A percentile compares a stretch with the other conserved stretches of the same genome.
phyloP scores from a whole-genome alignment of 2,888 invertebrate species.

The Tenodera sinensis region DNA sequence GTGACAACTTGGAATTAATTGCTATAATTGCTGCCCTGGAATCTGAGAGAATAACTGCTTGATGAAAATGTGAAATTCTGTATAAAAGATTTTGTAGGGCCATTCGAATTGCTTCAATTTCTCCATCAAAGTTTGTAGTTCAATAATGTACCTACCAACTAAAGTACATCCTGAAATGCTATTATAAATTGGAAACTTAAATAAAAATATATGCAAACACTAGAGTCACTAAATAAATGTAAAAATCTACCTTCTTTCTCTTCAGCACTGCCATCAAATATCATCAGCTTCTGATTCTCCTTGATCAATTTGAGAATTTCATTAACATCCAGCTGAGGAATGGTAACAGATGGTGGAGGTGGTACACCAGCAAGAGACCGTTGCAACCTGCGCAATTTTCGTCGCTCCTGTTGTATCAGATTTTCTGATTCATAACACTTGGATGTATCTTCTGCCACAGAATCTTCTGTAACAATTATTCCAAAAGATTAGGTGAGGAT shows the following conservation, averaged over 20 bases:
- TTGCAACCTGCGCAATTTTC: slow-evolving; percentile 48
- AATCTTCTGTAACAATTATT: neutral
- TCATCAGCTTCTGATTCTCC: neutral
- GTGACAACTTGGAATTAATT: too few species aligned
- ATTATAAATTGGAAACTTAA: too few species aligned
- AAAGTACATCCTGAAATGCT: too few species aligned
- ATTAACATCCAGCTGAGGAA: slow-evolving; percentile 56
- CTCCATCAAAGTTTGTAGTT: too few species aligned
- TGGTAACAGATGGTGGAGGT: slow-evolving; percentile 73
- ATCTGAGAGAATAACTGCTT: too few species aligned
- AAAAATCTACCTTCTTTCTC: neutral
- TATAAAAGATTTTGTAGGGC: too few species aligned
- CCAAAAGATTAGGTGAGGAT: neutral
- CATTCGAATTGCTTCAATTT: too few species aligned
- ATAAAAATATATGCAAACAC: too few species aligned
- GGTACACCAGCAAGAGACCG: slow-evolving; percentile 64
- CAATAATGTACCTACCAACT: too few species aligned
- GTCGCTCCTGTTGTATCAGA: slow-evolving; percentile 39
- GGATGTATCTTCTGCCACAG: neutral
- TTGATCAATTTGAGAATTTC: neutral
- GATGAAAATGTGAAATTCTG: too few species aligned
- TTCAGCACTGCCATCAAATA: neutral
- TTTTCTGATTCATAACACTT: neutral
- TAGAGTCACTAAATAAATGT: too few species aligned
- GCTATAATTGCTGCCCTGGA: too few species aligned